A percentile compares a stretch with the other conserved stretches of the same genome.
Evolutionary conservation across 1,140 invertebrate species (phyloP).

Genomic region (Cryptotermes secundus): DNA sequence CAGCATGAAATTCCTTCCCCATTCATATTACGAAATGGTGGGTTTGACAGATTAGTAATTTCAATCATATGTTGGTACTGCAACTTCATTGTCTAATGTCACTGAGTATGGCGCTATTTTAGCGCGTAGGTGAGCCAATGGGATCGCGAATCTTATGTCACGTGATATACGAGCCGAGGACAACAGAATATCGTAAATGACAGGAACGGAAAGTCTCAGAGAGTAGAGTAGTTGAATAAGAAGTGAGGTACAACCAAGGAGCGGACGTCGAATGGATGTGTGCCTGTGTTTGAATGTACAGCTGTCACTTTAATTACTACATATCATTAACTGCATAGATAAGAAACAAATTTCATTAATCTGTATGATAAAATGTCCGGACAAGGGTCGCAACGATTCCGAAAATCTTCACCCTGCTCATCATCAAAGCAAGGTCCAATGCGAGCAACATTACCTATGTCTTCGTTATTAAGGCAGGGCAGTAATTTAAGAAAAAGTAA

Average conservation of each 20-base stretch:
- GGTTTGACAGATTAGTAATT: constrained; percentile 8
- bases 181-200: constrained; percentile 30
- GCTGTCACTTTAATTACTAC: constrained; percentile 28
- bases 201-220: constrained; percentile 31
- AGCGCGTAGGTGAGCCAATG: constrained; percentile 30
- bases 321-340: constrained; percentile 32
- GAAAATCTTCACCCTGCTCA: constrained; percentile 40
- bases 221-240: constrained; percentile 30
- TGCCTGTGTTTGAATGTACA: constrained; percentile 28
- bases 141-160: not conserved
- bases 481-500: constrained; percentile 55
- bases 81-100: constrained; percentile 22
- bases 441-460: constrained; percentile 70
- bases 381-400: constrained; percentile 30
- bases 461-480: constrained; percentile 64
- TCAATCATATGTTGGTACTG: constrained; percentile 12
- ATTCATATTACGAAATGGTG: not conserved
- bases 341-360: constrained; percentile 23
- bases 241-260: constrained; percentile 22
- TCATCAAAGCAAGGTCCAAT: constrained; percentile 68
- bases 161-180: constrained; percentile 26
- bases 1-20: too few species aligned
- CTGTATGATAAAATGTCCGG: constrained; percentile 33
- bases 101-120: constrained; percentile 30
- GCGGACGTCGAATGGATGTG: constrained; percentile 26